Percentiles rank a stretch among this genome's conserved stretches.
These are phyloP conservation scores for Mormyrus iriodes DNA, from an alignment of 2,113 vertebrate genomes.

Conservation along the genomic window DNA sequence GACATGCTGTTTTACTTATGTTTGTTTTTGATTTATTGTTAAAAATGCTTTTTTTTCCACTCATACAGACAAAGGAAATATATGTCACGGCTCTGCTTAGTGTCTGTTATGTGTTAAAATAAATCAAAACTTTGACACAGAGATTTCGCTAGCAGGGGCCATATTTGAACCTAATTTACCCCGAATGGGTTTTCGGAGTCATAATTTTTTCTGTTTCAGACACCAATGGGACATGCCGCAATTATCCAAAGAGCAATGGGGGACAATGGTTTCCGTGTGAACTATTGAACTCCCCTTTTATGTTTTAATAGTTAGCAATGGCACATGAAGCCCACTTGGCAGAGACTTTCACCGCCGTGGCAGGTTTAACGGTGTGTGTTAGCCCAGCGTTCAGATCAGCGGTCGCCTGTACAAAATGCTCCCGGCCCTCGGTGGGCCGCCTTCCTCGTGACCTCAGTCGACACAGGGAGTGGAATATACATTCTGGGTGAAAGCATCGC, in stretches of 20 bases:
- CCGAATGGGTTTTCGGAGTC: conserved; percentile 17
- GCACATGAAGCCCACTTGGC: conserved; percentile 3
- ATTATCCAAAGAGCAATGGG: conserved; percentile 14
- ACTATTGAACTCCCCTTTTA: conserved; percentile 14
- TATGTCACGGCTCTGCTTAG: conserved; percentile 5
- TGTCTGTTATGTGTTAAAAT: conserved; percentile 5
- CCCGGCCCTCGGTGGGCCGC: not conserved
- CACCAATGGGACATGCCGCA: conserved; percentile 14
- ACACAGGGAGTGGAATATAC: not conserved
- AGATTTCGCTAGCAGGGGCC: conserved; percentile 7
- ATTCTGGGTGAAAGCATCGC: not conserved
- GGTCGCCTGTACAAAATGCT: not conserved
- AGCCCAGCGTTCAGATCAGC: not conserved
- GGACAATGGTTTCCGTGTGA: conserved; percentile 11
- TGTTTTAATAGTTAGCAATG: conserved; percentile 14
- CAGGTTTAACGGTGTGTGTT: not conserved
- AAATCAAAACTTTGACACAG: conserved; percentile 14
- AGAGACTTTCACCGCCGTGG: not conserved
- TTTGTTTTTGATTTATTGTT: conserved; percentile 2
- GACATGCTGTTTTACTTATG: not conserved
- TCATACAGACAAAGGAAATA: not conserved
- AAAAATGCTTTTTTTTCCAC: not conserved
- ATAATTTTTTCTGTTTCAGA: conserved; percentile 19
- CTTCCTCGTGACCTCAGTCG: not conserved
- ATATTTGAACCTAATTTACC: conserved; percentile 18